phyloP scores from a whole-genome alignment of 2,888 invertebrate species.

The Vanessa cardui region DNA sequence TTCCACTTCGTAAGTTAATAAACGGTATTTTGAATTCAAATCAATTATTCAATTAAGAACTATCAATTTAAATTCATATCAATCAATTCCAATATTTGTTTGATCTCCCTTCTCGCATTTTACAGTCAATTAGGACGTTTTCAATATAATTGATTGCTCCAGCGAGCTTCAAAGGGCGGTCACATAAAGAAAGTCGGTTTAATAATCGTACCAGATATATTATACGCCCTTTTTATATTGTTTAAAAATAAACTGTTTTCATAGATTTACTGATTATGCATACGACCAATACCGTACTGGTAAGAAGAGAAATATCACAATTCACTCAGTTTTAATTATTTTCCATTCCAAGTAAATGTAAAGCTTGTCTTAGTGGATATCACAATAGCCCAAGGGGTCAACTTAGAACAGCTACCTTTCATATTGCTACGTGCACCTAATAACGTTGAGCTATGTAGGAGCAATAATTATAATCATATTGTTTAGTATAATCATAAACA shows the following conservation, averaged over 20 bases:
- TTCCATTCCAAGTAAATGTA: too few relatives aligned
- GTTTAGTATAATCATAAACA: too few relatives aligned
- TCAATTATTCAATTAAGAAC: slow-evolving; percentile 1
- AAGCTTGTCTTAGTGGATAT: too few relatives aligned
- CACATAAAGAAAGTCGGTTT: slow-evolving; percentile 2
- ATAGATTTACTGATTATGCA: too few relatives aligned
- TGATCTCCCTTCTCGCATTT: slow-evolving; percentile 22
- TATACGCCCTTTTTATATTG: slow-evolving; percentile 9
- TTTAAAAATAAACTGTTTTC: background rate
- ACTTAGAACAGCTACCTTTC: too few relatives aligned
- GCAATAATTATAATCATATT: too few relatives aligned
- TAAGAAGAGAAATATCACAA: too few relatives aligned
- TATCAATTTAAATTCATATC: slow-evolving; percentile 15
- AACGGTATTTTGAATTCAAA: background rate
- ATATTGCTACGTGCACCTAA: too few relatives aligned
- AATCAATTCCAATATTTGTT: slow-evolving; percentile 31
- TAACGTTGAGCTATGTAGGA: too few relatives aligned
- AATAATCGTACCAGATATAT: slow-evolving; percentile 14
- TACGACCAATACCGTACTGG: too few relatives aligned
- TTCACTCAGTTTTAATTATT: too few relatives aligned
- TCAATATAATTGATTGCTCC: slow-evolving; percentile 32
- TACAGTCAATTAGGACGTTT: slow-evolving; percentile 30
- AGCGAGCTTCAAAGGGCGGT: slow-evolving; percentile 15
- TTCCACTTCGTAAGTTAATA: background rate
- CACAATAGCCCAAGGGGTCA: too few relatives aligned